A percentile compares a stretch with the other conserved stretches of the same genome.
These are phyloP conservation scores for Agriotes lineatus DNA, from an alignment of 2,888 invertebrate genomes.

Conservation along the genomic window DNA sequence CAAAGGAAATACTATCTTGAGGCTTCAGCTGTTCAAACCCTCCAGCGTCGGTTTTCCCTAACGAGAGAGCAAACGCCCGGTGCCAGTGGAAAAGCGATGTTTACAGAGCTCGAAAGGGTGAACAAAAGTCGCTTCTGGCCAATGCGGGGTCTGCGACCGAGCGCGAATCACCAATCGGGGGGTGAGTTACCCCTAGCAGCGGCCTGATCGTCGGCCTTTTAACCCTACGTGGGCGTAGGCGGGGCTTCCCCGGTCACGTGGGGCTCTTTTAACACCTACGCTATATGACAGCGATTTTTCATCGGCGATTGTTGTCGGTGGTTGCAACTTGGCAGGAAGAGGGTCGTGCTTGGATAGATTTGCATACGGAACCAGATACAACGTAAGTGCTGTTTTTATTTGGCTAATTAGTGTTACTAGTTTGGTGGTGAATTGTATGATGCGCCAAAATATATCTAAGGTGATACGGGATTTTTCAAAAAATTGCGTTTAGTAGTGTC, in stretches of 20 bases:
- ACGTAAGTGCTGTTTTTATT: background rate
- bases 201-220: constrained; percentile 52
- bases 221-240: constrained; percentile 50
- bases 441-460: too few species aligned
- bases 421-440: too few species aligned
- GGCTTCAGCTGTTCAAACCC: too few species aligned
- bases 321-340: constrained; percentile 18
- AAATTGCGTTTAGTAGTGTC: too few species aligned
- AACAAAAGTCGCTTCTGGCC: constrained; percentile 53
- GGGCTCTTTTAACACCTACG: constrained; percentile 37
- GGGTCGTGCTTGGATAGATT: background rate
- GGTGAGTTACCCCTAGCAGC: constrained; percentile 45
- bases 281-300: constrained; percentile 37
- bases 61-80: background rate
- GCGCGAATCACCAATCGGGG: constrained; percentile 53
- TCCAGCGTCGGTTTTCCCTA: too few species aligned
- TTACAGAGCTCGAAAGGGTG: constrained; percentile 58
- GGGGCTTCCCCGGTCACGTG: constrained; percentile 47
- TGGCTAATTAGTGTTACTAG: too few species aligned
- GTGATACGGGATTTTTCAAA: too few species aligned
- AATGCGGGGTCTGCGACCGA: constrained; percentile 35
- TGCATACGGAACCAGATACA: background rate
- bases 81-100: constrained; percentile 5
- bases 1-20: too few species aligned
- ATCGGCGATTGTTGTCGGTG: constrained; percentile 32